These are phyloP conservation scores for Microplitis demolitor DNA, from an alignment of 1,140 invertebrate species.

Conservation along the genomic window DNA sequence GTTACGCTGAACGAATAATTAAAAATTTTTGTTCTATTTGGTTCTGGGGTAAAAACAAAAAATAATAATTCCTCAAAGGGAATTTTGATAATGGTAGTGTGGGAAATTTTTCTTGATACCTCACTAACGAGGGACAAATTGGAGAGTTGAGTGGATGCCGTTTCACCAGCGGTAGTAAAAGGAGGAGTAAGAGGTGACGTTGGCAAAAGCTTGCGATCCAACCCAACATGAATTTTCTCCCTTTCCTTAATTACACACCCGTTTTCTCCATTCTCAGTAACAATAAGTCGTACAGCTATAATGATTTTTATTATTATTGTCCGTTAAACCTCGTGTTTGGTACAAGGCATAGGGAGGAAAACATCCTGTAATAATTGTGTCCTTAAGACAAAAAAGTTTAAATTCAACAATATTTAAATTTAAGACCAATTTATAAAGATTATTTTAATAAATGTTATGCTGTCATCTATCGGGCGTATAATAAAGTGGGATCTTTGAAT, in stretches of 20 bases:
- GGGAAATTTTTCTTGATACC: neutral
- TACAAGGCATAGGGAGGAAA: neutral
- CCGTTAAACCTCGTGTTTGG: neutral
- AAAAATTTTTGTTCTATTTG: no score
- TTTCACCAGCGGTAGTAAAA: neutral
- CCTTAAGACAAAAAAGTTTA: no score
- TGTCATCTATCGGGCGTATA: no score
- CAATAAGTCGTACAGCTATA: slow-evolving; percentile 5
- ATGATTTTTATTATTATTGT: slow-evolving; percentile 7
- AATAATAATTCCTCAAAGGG: neutral
- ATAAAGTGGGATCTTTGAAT: no score
- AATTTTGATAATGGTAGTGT: slow-evolving; percentile 1
- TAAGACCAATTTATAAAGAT: no score
- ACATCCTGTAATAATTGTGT: no score
- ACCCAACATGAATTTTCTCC: neutral
- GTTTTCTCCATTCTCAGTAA: neutral
- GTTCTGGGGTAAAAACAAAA: neutral
- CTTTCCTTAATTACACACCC: slow-evolving; percentile 20
- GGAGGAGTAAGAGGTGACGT: neutral
- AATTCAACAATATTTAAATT: no score
- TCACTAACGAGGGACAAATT: slow-evolving; percentile 24
- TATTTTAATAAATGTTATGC: no score
- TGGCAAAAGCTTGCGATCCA: neutral
- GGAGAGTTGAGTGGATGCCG: slow-evolving; percentile 7
- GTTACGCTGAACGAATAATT: no score